Percentiles rank a stretch among this genome's conserved stretches.
Conservation (phyloP, 1,140 invertebrate species). For the Lucilia sericata region DNA sequence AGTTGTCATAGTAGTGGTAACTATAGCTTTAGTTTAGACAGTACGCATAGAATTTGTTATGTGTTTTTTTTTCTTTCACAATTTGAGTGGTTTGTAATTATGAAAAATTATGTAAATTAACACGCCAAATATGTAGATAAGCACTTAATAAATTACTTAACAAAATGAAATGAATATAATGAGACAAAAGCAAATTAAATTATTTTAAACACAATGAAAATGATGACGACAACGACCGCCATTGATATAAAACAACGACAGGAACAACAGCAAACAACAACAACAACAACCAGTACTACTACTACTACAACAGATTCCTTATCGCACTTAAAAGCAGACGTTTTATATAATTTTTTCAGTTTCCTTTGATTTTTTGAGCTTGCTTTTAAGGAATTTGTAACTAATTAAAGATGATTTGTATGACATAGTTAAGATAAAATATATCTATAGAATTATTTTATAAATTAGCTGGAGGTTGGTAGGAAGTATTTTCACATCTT, state of each 20-base stretch:
- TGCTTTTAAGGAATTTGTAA: neutral
- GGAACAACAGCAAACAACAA: too few species aligned
- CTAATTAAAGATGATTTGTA: constrained; percentile 23
- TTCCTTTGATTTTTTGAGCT: neutral
- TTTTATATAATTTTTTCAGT: neutral
- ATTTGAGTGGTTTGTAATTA: constrained; percentile 6
- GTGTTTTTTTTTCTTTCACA: neutral
- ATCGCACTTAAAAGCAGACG: neutral
- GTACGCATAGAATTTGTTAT: too few species aligned
- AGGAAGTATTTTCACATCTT: too few species aligned
- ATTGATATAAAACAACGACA: too few species aligned
- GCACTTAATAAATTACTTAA: constrained; percentile 16
- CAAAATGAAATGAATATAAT: constrained; percentile 17
- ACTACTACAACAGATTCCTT: neutral
- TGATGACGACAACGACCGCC: too few species aligned
- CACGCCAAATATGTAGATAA: constrained; percentile 25
- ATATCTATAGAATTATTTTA: too few species aligned
- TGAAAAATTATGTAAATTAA: constrained; percentile 21
- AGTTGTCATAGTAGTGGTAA: neutral
- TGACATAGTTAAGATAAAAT: neutral
- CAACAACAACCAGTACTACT: too few species aligned
- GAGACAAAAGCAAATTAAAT: constrained; percentile 18
- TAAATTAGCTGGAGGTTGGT: too few species aligned
- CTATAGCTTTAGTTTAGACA: neutral
- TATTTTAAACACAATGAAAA: neutral